Base-by-base conservation (phyloP, 2,113 vertebrate genomes). In the Phycodurus eques region DNA sequence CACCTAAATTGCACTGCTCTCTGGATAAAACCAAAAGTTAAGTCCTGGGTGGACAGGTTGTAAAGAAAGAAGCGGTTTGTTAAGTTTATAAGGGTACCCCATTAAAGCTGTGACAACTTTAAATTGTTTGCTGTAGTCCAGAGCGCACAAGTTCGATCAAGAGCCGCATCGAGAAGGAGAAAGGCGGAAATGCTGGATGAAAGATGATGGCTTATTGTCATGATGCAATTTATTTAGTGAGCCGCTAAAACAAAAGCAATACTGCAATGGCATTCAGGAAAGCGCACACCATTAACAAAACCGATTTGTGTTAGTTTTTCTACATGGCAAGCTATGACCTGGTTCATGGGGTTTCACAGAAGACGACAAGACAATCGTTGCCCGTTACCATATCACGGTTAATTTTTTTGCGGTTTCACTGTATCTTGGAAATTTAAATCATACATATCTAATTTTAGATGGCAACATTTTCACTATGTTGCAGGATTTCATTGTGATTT, bases 51-150 rank as follows among this genome's bases (percentile, higher is more conserved):
- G 70, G 61, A 71, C 72, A 76, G 43, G 13, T 66, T 47, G 7
- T 47, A 8, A 47, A 51, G 31, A 76, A 73, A 74, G n/a, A 61
- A 76, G 70, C 43, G 61, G 46, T 82, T 79, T 80, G 60, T 80
- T 84, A 68, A 20, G 67, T 83, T 67, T 68, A 35, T 56, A 43
- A 64, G 65, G 31, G 12, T 56, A 19, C 19, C 59, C 56, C 42
- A 31, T 76, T 78, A 54, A 64, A 80, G 68, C 51, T 13, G 54
- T 63, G 62, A 47, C 56, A 51, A 71, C 61, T 68, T 67, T 13
- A 70, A 60, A 72, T 69, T 60, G 68, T 74, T 79, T 68, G 27
- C n/a, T 22, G 20, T 56, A 22, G 10, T 56, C 53, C 53, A 56
- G n/a, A 56, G 20, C 2, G 22, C 14, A 12, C 13, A 51, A 67